Base-by-base conservation (phyloP, 2,797 vertebrate genomes). In the Poecilia wingei region DNA sequence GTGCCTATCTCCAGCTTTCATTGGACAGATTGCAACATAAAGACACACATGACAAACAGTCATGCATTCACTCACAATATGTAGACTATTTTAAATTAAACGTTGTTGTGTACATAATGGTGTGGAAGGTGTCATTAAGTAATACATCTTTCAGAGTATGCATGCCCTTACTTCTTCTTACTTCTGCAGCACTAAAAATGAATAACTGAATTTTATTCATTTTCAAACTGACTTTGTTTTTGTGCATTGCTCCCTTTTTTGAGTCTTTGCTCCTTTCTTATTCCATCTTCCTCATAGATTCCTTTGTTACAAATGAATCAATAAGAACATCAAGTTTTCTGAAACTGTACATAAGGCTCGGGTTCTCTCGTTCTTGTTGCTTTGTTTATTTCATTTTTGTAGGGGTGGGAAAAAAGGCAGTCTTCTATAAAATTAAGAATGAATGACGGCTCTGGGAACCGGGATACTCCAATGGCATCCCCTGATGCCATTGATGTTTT, bases 391-490 rank as follows among this genome's bases (percentile, higher is more conserved):
- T n/a, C 1, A 14, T 45, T 80, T 84, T 72, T 79, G 81, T 76
- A 57, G 10, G 47, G 57, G 80, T 47, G 57, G 80, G 49, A 43
- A 31, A 75, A 74, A 76, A 25, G 39, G 12, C 39, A 69, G 20
- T 43, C 72, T 74, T 57, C 18, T 51, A 75, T 45, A 75, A 73
- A 36, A 90, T 91, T 77, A 85, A 82, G 47, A 92, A 79, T 92
- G 88, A 91, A 91, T 86, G 75, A 91, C 80, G 72, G 76, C 41
- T 72, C 73, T 86, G 87, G 88, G 90, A 92, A 83, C 76, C 72
- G 76, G 89, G 87, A 87, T 86, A 81, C 84, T 53, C 49, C 22
- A 85, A 90, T 91, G 87, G 87, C 31, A 31, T 77, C 86, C 87
- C 88, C 86, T 85, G 82, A 86, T 77, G 76, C 85, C 69, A 74